Base-by-base conservation (phyloP, 2,113 vertebrate species). In the Pampusana beccarii region DNA sequence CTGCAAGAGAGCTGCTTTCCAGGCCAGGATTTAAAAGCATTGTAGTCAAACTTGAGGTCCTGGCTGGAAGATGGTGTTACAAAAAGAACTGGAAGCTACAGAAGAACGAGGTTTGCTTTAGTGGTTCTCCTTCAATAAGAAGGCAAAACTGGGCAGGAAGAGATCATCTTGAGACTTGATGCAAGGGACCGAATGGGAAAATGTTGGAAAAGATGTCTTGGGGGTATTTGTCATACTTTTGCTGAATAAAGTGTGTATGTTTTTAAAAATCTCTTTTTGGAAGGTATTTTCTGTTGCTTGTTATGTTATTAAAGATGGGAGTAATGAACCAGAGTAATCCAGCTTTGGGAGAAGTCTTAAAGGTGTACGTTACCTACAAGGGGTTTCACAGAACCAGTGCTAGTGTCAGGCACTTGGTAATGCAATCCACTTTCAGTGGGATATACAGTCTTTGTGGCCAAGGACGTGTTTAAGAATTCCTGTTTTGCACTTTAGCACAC, bases 61-160 rank as follows among this genome's bases (percentile, higher is more conserved):
- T 88, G 42, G 7, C 51, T 82, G 31, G 28, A 20, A 53, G n/a
- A 17, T 26, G 0, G 0, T 2, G 1, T 67, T 53, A 46, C 15
- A 57, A 34, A 81, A 50, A 33, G 42, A 80, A 48, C 18, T 70
- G 54, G 75, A 74, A 91, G 36, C 42, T 83, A 11, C 26, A 33
- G 42, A 51, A 75, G 38, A 67, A 46, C 36, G 8, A 6, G 3
- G 9, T 71, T 56, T 84, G 17, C 44, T 79, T 80, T 70, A 78
- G 21, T n/a, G 29, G 8, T 50, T 77, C 11, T 66, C 6, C 50
- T 51, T 86, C 36, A 40, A 29, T 3, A 2, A 66, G 56, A 66
- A 67, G 34, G 17, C 13, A 91, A 77, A 93, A 75, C 44, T 17
- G 15, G 57, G 21, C 48, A 79, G 44, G 70, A 90, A 46, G 26